These are phyloP conservation scores for Plemyria rubiginata DNA, from an alignment of 2,888 invertebrate species.

Conservation along the genomic window DNA sequence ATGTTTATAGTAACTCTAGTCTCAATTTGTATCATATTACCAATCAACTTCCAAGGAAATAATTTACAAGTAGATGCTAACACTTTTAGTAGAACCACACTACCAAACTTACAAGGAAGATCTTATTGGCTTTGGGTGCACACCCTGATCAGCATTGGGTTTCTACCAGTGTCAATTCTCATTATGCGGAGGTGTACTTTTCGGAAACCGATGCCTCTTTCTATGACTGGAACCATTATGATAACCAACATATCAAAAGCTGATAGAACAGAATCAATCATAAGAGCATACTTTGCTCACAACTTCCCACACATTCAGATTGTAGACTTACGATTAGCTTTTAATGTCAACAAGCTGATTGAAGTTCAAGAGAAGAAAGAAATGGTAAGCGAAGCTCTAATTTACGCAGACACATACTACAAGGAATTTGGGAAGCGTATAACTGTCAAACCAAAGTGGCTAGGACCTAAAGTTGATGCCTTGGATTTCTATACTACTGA, in stretches of 20 bases:
- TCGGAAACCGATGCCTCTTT: conserved; percentile 88
- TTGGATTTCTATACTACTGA: conserved; percentile 92
- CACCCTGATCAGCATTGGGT: conserved; percentile 91
- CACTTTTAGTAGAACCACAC: conserved; percentile 95
- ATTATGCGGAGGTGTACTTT: conserved; percentile 94
- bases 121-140: conserved; percentile 96
- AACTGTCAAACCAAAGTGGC: conserved; percentile 90
- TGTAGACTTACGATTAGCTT: conserved; percentile 94
- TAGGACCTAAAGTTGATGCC: conserved; percentile 92
- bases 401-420: conserved; percentile 91
- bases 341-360: conserved; percentile 92
- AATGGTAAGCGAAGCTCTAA: conserved; percentile 90
- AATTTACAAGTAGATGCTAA: conserved; percentile 88
- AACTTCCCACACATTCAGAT: conserved; percentile 94
- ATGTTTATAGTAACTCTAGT: conserved; percentile 91
- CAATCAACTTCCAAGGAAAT: conserved; percentile 94
- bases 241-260: conserved; percentile 93
- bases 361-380: conserved; percentile 90
- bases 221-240: conserved; percentile 93
- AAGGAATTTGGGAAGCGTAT: conserved; percentile 89
- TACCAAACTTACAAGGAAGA: conserved; percentile 92
- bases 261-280: conserved; percentile 89
- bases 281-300: conserved; percentile 89
- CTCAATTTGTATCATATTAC: conserved; percentile 92
- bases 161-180: conserved; percentile 92